These are phyloP conservation scores for Equus przewalskii DNA, from an alignment of 2,113 vertebrate genomes.

Conservation along the genomic window DNA sequence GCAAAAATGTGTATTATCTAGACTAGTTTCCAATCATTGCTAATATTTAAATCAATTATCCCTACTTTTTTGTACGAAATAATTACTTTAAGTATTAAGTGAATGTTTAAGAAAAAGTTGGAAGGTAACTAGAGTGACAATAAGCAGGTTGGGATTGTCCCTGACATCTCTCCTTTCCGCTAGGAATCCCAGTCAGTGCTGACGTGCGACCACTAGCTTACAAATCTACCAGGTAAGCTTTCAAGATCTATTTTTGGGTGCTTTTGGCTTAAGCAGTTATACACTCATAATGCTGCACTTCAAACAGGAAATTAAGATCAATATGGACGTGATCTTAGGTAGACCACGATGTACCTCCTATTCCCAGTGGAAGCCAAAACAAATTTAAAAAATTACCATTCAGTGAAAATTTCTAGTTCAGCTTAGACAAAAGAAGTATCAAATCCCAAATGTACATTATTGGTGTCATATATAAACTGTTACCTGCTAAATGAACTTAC, in stretches of 20 bases:
- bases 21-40: neutral
- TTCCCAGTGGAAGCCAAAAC: slow-evolving; percentile 19
- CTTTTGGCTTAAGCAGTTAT: slow-evolving; percentile 65
- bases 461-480: slow-evolving; percentile 45
- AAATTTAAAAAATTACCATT: neutral
- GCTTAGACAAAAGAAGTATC: slow-evolving; percentile 52
- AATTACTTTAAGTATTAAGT: neutral
- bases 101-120: neutral
- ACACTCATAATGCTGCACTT: slow-evolving; percentile 52
- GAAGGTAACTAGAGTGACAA: neutral
- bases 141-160: neutral
- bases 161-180: neutral
- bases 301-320: slow-evolving; percentile 75
- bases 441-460: slow-evolving; percentile 44
- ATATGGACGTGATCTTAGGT: slow-evolving; percentile 61
- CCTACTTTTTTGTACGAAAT: neutral
- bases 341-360: slow-evolving; percentile 31
- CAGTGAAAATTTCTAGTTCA: slow-evolving; percentile 61
- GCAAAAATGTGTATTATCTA: neutral
- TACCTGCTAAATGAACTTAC: slow-evolving; percentile 32
- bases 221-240: slow-evolving; percentile 55
- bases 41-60: slow-evolving; percentile 37
- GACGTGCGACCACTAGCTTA: neutral
- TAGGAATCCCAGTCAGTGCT: neutral
- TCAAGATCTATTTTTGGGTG: slow-evolving; percentile 55